Percentiles rank a stretch among this genome's conserved stretches.
These are phyloP conservation scores for Etheostoma perlongum DNA, from an alignment of 2,797 vertebrate genomes.

Conservation along the genomic window DNA sequence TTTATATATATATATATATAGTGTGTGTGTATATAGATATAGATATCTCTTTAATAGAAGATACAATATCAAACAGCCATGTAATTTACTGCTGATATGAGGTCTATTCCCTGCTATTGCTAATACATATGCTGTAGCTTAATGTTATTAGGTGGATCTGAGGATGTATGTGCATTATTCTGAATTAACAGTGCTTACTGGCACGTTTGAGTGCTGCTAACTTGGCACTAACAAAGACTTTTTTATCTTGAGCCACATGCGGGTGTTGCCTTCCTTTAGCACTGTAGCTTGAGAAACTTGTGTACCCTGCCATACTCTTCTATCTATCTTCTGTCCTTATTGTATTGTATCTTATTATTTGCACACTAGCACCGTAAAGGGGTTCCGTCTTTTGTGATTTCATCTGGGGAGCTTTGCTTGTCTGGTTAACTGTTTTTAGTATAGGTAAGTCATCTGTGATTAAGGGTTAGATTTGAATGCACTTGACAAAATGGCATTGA, in stretches of 20 bases:
- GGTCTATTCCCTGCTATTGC: background rate
- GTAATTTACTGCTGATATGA: background rate
- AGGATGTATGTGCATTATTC: conserved; percentile 8
- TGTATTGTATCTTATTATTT: background rate
- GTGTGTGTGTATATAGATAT: too few species aligned
- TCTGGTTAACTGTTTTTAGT: background rate
- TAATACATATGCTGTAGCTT: conserved; percentile 3
- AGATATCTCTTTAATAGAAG: too few species aligned
- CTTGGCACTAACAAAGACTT: conserved; percentile 5
- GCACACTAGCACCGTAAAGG: background rate
- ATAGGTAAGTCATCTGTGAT: background rate
- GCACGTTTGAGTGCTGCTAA: conserved; percentile 10
- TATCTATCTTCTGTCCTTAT: too few species aligned
- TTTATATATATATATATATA: background rate
- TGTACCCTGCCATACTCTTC: background rate
- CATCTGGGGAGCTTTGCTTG: background rate
- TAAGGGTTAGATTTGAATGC: background rate
- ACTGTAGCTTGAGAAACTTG: background rate
- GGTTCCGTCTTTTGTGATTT: background rate
- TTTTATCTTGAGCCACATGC: background rate
- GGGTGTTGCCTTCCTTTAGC: background rate
- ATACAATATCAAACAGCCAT: background rate
- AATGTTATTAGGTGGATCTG: background rate
- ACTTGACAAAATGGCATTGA: background rate
- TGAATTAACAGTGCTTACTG: conserved; percentile 3